Evolutionary conservation across 2,888 invertebrate species (phyloP), one percentile per base, ranked within the genome.

Genomic region (Tubulanus polymorphus): DNA sequence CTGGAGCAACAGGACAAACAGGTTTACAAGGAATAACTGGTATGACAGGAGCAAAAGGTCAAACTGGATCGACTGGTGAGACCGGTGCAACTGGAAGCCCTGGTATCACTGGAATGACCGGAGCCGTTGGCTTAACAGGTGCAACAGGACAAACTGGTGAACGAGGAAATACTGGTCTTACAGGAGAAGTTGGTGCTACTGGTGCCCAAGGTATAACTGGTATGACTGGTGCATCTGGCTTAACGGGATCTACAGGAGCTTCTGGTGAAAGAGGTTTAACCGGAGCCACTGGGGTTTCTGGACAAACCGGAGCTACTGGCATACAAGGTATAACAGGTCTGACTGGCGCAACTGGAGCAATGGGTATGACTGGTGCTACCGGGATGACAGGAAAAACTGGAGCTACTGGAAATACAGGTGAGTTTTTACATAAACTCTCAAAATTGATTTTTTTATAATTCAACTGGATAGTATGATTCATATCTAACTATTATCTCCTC

Each of bases 261-360:
- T 48, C 61, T 28, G 56, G 56, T 37, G 3, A 25, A n/a, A 54
- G 32, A 15, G 56, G 56, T 18, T 28, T 47, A 6, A 25, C 12
- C 18, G 52, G 91, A 0, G 82, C 84, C 1, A 83, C 91, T 59
- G 93, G 92, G 1, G 83, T 54, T 0, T 60, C 64, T 8, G 68
- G 68, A 37, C 35, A 18, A 12, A 52, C 54, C 0, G 91, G 92
- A 1, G 83, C 91, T 53, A 90, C 90, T 59, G 93, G 93, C n/a
- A 15, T 32, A 27, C 29, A 15, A 15, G 49, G 46, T 18, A 25
- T 37, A 49, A 48, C 46, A 1, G 76, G 82, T 56, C 63, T 59
- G 85, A 89, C 48, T 53, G 72, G 65, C 29, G 41, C 26, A n/a
- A 29, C 51, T n/a, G 61, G 61, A 28, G 29, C 29, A 23, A 45